phyloP scores from a whole-genome alignment of 2,797 vertebrate genomes.

The Sebastes diaconus region DNA sequence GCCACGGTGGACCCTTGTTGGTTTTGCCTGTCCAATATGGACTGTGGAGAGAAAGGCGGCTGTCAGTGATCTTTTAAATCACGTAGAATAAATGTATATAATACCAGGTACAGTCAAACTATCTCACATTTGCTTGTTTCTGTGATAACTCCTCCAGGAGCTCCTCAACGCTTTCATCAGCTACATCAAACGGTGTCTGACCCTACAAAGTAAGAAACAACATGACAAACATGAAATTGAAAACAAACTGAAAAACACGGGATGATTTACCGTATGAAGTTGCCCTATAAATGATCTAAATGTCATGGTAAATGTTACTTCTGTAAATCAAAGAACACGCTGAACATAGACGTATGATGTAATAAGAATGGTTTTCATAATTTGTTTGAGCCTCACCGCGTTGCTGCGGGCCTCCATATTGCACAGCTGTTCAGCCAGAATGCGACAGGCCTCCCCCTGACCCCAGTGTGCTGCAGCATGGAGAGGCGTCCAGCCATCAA shows the following conservation, averaged over 20 bases:
- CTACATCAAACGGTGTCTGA: constrained; percentile 90
- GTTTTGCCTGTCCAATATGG: constrained; percentile 80
- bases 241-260: background rate
- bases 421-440: constrained; percentile 89
- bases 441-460: constrained; percentile 87
- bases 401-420: constrained; percentile 91
- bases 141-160: constrained; percentile 87
- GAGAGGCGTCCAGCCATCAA: constrained; percentile 92
- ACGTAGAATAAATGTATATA: background rate
- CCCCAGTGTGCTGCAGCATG: constrained; percentile 94
- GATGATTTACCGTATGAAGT: background rate
- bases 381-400: constrained; percentile 77
- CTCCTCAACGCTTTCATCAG: constrained; percentile 86
- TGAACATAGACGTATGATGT: background rate
- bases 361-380: background rate
- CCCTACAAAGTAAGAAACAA: constrained; percentile 76
- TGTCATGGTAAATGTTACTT: background rate
- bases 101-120: background rate
- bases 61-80: background rate
- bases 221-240: background rate
- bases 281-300: background rate
- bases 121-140: constrained; percentile 88
- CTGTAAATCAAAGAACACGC: background rate
- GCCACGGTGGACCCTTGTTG: constrained; percentile 71
- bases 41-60: constrained; percentile 64